phyloP scores from a whole-genome alignment of 2,113 vertebrate species.

The Eublepharis macularius region DNA sequence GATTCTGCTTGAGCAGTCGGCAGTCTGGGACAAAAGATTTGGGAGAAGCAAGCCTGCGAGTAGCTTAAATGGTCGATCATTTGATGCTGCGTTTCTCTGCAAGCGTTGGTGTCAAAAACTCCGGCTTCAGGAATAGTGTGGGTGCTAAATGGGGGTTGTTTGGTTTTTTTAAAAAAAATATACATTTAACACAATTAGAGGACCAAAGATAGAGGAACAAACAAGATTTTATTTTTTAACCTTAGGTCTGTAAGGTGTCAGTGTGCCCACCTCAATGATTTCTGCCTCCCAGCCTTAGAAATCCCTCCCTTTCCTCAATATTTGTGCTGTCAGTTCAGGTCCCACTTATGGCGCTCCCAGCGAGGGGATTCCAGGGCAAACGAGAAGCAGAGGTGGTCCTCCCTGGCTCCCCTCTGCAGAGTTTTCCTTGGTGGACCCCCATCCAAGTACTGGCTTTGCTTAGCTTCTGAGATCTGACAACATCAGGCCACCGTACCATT shows the following conservation, averaged over 20 bases:
- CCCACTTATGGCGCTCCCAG: too few species aligned
- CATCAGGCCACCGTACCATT: too few species aligned
- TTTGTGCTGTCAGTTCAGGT: too few species aligned
- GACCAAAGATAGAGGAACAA: background rate
- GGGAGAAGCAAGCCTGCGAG: background rate
- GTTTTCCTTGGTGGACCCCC: too few species aligned
- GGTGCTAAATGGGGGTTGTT: background rate
- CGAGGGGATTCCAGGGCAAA: too few species aligned
- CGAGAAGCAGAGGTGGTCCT: too few species aligned
- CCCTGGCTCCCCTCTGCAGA: too few species aligned
- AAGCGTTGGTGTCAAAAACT: background rate
- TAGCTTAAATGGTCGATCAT: background rate
- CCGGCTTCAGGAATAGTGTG: background rate
- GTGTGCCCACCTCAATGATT: conserved; percentile 18
- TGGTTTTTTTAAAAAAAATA: background rate
- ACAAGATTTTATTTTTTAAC: background rate
- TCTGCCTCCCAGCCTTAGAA: background rate
- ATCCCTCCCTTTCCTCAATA: background rate
- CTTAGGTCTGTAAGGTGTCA: conserved; percentile 87
- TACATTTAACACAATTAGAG: background rate
- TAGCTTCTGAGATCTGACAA: too few species aligned
- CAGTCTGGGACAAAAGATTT: too few species aligned
- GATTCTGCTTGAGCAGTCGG: background rate
- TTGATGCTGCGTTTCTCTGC: background rate
- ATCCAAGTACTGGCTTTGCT: too few species aligned